Evolutionary conservation across 2,797 vertebrate species (phyloP), one percentile per base, ranked within the genome.

Genomic region (Xenops minutus): DNA sequence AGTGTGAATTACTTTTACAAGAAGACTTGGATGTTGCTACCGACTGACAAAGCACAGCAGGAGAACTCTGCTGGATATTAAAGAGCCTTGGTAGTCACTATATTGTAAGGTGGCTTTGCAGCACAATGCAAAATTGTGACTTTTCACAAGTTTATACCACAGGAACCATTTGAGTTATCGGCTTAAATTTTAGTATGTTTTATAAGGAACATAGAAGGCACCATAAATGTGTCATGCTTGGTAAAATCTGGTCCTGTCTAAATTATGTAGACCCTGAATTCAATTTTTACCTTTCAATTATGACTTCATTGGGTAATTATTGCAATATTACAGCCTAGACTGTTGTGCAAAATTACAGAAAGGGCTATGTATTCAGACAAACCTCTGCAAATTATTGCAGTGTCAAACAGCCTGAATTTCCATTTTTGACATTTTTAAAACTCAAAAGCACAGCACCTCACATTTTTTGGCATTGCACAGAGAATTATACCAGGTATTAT

Each of bases 1-100:
- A 98, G 98, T 98, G 98, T 97, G 98, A 98, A 98, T 98, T 98
- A 98, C 98, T 98, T 98, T 98, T 98, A 97, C 94, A 46, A 97
- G 96, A 97, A 96, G 97, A 97, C 97, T 98, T 97, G 97, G 98
- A 98, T 98, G 98, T 97, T 98, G 97, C 97, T 97, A 97, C 97
- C 95, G 95, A 98, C 98, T 98, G 98, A 98, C 98, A 98, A 98
- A 98, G 97, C 98, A 97, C 98, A 98, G 98, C 93, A 85, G 97
- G 98, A 97, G 94, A 93, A 97, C 98, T 97, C 98, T 93, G 98
- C 97, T 98, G 98, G 98, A 97, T 98, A 97, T 97, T 98, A 98
- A 98, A 98, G 97, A 98, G 97, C 97, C 96, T 96, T 86, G 94
- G 97, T 96, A 96, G 98, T 97, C 82, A 92, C 93, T 85, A 90